Evolutionary conservation across 1,140 invertebrate genomes (phyloP), one percentile per base, ranked within the genome.

Genomic region (Melipona quadrifasciata): DNA sequence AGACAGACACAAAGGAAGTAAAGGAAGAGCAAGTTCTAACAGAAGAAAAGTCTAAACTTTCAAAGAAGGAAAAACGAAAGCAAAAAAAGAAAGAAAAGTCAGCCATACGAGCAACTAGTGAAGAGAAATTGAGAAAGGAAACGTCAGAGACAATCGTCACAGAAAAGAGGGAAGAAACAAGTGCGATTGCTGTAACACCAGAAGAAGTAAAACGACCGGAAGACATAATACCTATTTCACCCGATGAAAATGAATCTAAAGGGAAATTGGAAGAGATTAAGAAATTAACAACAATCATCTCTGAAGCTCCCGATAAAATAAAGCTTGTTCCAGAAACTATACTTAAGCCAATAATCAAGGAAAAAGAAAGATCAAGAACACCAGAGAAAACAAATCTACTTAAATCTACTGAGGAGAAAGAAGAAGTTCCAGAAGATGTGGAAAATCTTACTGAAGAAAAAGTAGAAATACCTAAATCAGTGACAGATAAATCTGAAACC

Each of bases 41-140:
- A 31, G 57, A 79, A 47, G 83, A 31, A 34, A 82, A 82, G 34
- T 27, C 31, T 4, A 88, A 85, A 70, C 11, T 80, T 2, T 70
- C 86, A n/a, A 85, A 70, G 64, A 53, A 58, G 8, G 75, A 81
- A 11, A 88, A 81, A 58, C 68, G 53, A n/a, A 89, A 53, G 31
- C 86, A 87, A 19, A 89, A 76, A 65, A 89, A 74, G 27, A 89
- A 82, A 61, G 39, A 65, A 2, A 87, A 79, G 31, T 31, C 73
- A 51, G 24, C 47, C 16, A 31, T 51, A 1, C 51, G 67, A 58
- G 64, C 67, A 47, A 1, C 51, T 21, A 77, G 21, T 16, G 71
- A 85, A 61, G 84, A 85, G 19, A 72, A 58, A n/a, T 47, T 57
- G n/a, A 64, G 57, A 51, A 58, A 83, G 3, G 55, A 61, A 14